Percentiles rank a stretch among this genome's conserved stretches.
phyloP scores from a whole-genome alignment of 2,888 invertebrate genomes.

The Harpalus rufipes region DNA sequence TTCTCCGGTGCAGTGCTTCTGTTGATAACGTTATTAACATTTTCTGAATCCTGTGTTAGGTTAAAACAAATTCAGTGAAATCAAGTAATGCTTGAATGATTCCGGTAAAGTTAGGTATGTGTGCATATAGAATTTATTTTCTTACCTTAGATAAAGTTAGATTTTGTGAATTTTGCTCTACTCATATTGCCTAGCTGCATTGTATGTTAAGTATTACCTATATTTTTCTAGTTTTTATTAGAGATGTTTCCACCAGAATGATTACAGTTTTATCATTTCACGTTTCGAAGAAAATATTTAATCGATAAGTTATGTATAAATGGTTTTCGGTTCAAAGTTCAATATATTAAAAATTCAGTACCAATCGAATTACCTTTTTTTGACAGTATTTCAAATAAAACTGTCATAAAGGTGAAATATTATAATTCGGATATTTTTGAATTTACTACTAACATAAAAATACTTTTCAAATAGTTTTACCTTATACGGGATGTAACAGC shows the following conservation, averaged over 20 bases:
- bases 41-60: neutral
- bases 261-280: neutral
- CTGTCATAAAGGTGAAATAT: too few relatives aligned
- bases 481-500: too few relatives aligned
- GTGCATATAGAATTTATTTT: neutral
- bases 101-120: neutral
- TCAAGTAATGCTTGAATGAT: neutral
- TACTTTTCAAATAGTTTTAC: too few relatives aligned
- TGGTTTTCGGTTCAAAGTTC: neutral
- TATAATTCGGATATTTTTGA: too few relatives aligned
- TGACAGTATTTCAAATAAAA: too few relatives aligned
- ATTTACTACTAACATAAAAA: too few relatives aligned
- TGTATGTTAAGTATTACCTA: neutral
- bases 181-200: neutral
- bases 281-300: neutral
- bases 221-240: neutral
- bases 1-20: neutral
- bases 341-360: neutral
- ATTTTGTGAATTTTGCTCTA: neutral
- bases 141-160: neutral
- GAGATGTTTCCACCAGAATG: neutral
- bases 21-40: neutral
- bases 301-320: neutral
- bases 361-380: neutral
- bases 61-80: neutral